Evolutionary conservation across 30 jellyfish, hydroid and myxozoan genomes (phyloP).

Genomic region (Phacellophora camtschatica): DNA sequence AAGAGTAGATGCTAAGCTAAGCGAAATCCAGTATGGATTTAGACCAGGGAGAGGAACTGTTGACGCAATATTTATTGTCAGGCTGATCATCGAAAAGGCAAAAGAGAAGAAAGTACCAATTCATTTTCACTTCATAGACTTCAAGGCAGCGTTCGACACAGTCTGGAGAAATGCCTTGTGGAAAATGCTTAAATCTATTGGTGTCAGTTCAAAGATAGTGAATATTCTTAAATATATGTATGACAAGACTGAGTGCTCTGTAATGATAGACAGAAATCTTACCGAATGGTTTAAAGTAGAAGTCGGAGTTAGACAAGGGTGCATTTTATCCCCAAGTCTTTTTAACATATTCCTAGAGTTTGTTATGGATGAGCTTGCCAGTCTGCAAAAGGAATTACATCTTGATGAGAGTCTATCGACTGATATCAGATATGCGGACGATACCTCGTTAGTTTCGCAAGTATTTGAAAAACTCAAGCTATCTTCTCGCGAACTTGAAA

Average conservation of each 20-base stretch:
- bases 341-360: conserved; percentile 59
- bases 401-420: conserved; percentile 1
- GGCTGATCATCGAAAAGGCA: conserved; percentile 54
- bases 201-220: conserved; percentile 20
- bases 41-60: conserved; percentile 55
- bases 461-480: conserved; percentile 34
- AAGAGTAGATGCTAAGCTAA: background rate
- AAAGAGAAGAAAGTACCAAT: conserved; percentile 23
- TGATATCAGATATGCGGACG: conserved; percentile 62
- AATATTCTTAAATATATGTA: conserved; percentile 18
- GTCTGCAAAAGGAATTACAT: background rate
- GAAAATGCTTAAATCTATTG: conserved; percentile 29
- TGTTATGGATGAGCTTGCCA: conserved; percentile 44
- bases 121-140: conserved; percentile 53
- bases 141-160: conserved; percentile 54
- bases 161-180: no score
- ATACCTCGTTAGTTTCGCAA: conserved; percentile 39
- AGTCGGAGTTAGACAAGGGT: conserved; percentile 69
- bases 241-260: conserved; percentile 39
- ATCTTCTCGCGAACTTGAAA: conserved; percentile 35
- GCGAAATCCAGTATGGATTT: conserved; percentile 33
- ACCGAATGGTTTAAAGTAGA: conserved; percentile 60
- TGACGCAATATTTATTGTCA: conserved; percentile 39
- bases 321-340: conserved; percentile 47
- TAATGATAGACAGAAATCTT: conserved; percentile 24